Evolutionary conservation across 2,888 invertebrate genomes (phyloP), one percentile per base, ranked within the genome.

Genomic region (Siphonodentalium dalli): DNA sequence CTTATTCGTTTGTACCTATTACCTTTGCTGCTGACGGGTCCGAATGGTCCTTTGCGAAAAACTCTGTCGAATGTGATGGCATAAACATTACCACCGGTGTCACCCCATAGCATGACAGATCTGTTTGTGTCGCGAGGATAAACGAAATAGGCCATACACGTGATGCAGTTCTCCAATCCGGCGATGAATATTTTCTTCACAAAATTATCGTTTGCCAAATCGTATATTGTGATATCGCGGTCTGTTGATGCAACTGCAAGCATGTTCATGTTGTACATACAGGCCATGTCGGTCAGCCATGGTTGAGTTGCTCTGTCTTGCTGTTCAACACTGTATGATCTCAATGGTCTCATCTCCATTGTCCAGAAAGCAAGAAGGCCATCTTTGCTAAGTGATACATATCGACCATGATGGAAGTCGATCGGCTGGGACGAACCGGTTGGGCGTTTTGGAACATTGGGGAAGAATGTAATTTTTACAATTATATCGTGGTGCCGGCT

Each of bases 331-430:
- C 57, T 60, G 57, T 63, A 65, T 21, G 62, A 63, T 31, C 65
- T 65, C 35, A 44, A 86, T 27, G 60, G 83, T n/a, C 85, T 84
- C 84, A 90, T 86, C 68, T 89, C 87, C 15, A 88, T 79, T 0
- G 88, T 86, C 91, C 91, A 92, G 81, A 90, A 89, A 77, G 89
- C 89, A 63, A 92, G 85, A 67, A 85, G 83, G 1, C 92, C 92
- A 72, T 91, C 91, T 65, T 87, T 87, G 69, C 90, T 90, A 27
- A 87, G 87, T 0, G 91, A 89, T 59, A 91, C 78, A 80, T 90
- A 91, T 66, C 86, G 85, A 37, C 91, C 91, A 54, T 86, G 86
- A 61, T 85, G 84, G 60, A 87, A 86, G 68, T 85, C 85, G 11
- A 84, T 53, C 1, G 28, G 38, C n/a, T 53, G 46, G 13, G 29